Evolutionary conservation across 2,797 vertebrate genomes (phyloP), one percentile per base, ranked within the genome.

Genomic region (Podargus strigoides): DNA sequence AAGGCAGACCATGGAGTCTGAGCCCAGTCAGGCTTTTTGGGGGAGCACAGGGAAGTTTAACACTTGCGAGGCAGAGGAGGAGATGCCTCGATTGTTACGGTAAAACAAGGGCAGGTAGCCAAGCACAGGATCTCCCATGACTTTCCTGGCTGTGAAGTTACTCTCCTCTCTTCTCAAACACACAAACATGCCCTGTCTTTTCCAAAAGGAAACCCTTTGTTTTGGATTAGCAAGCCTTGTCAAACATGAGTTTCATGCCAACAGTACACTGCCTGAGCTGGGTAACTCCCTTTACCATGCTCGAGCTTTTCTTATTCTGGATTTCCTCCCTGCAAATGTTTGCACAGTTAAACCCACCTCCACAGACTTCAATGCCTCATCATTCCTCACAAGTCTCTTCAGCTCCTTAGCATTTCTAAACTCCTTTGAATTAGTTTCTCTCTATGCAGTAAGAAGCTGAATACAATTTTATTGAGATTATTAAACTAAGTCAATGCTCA

Each of bases 101-200:
- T 42, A 72, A 62, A 66, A 60, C 28, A 9, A 47, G 32, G 81
- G 85, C 81, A 75, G 19, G 37, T 7, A 55, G 76, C 68, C 85
- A 89, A 50, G 76, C 52, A 72, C 47, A 95, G 52, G 77, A 83
- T 44, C 79, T 59, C 62, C 76, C 53, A 16, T 58, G 19, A 67
- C 53, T 20, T 79, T 73, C 74, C 85, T 59, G 42, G 17, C 32
- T 50, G 36, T 24, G 58, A 63, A 83, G 62, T 34, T 34, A 47
- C 44, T 75, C 63, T 70, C 52, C 36, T 74, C 27, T n/a, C n/a
- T n/a, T n/a, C 73, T 5, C 36, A 5, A n/a, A 14, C n/a, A 63
- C 22, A 14, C 36, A 59, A 46, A 37, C 60, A 21, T 15, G 21
- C 22, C 60, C 6, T 17, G 5, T 76, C 55, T 63, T 58, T 80